Evolutionary conservation across 2,888 invertebrate genomes (phyloP).

Genomic region (Hydriomena furcata): DNA sequence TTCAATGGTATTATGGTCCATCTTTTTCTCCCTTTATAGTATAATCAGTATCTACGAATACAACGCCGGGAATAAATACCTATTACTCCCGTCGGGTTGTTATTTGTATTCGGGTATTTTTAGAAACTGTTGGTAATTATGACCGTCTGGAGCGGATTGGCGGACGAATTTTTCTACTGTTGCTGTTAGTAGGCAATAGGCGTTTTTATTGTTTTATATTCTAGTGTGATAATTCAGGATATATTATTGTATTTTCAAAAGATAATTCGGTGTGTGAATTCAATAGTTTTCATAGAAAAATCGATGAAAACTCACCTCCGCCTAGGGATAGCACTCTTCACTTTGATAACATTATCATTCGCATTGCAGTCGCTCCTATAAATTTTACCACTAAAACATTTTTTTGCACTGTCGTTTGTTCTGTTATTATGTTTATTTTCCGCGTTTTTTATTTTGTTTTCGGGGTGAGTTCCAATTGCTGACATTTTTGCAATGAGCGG

Average conservation of each 20-base stretch:
- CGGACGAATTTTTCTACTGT: slow-evolving; percentile 23
- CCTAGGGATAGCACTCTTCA: slow-evolving; percentile 77
- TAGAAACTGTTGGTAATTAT: slow-evolving; percentile 60
- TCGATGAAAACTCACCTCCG: slow-evolving; percentile 62
- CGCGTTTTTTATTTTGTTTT: slow-evolving; percentile 53
- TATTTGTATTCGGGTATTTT: slow-evolving; percentile 42
- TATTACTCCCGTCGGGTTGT: slow-evolving; percentile 3
- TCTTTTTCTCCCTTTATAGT: not conserved
- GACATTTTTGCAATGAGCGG: slow-evolving; percentile 72
- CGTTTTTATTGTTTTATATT: slow-evolving; percentile 2
- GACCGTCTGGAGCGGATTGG: slow-evolving; percentile 57
- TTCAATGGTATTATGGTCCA: too few species aligned
- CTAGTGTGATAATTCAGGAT: not conserved
- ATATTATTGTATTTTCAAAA: not conserved
- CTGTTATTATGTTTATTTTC: slow-evolving; percentile 42
- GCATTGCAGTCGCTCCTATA: slow-evolving; percentile 48
- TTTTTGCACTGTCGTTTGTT: slow-evolving; percentile 50
- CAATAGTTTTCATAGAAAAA: slow-evolving; percentile 27
- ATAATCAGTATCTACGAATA: too few species aligned
- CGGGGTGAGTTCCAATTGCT: slow-evolving; percentile 52
- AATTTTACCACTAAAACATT: slow-evolving; percentile 60
- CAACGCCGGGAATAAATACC: not conserved
- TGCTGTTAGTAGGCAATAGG: slow-evolving; percentile 28
- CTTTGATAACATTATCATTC: slow-evolving; percentile 65
- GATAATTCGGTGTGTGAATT: not conserved